phyloP scores from a whole-genome alignment of 2,888 invertebrate species.

The Sacculina carcini region DNA sequence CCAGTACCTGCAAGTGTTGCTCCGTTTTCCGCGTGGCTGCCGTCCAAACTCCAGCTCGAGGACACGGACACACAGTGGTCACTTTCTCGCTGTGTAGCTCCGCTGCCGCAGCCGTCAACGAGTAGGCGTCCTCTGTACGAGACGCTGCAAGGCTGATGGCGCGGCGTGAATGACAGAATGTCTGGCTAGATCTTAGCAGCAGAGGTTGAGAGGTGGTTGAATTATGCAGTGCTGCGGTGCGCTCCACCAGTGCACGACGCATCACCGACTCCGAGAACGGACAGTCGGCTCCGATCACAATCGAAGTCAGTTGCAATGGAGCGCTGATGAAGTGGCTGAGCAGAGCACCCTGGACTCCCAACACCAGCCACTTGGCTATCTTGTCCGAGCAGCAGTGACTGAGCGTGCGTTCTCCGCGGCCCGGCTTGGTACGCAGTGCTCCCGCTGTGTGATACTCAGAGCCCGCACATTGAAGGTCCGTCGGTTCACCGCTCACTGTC shows the following conservation, averaged over 20 bases:
- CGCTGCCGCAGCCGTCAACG: too few relatives aligned
- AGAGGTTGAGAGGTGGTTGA: too few relatives aligned
- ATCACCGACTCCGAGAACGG: slow-evolving; percentile 34
- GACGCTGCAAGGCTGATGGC: too few relatives aligned
- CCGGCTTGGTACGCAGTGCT: slow-evolving; percentile 58
- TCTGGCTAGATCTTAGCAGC: too few relatives aligned
- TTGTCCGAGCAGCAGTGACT: slow-evolving; percentile 89
- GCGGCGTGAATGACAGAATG: too few relatives aligned
- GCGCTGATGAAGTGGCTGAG: slow-evolving; percentile 34
- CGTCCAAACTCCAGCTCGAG: too few relatives aligned
- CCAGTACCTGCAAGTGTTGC: too few relatives aligned
- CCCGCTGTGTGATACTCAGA: slow-evolving; percentile 38
- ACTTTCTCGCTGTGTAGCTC: too few relatives aligned
- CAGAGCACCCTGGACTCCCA: slow-evolving; percentile 59
- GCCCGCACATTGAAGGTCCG: slow-evolving; percentile 33
- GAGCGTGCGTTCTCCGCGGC: slow-evolving; percentile 59
- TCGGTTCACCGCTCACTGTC: slow-evolving; percentile 27
- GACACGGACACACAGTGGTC: too few relatives aligned
- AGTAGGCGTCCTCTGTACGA: too few relatives aligned
- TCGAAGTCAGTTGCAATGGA: slow-evolving; percentile 39
- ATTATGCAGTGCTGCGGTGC: slow-evolving; percentile 16
- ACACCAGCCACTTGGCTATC: slow-evolving; percentile 57
- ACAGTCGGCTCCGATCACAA: slow-evolving; percentile 38
- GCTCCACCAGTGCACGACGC: slow-evolving; percentile 25
- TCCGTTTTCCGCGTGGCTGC: too few relatives aligned